Conservation (phyloP, 2,113 vertebrate genomes). For the Raja brachyura region DNA sequence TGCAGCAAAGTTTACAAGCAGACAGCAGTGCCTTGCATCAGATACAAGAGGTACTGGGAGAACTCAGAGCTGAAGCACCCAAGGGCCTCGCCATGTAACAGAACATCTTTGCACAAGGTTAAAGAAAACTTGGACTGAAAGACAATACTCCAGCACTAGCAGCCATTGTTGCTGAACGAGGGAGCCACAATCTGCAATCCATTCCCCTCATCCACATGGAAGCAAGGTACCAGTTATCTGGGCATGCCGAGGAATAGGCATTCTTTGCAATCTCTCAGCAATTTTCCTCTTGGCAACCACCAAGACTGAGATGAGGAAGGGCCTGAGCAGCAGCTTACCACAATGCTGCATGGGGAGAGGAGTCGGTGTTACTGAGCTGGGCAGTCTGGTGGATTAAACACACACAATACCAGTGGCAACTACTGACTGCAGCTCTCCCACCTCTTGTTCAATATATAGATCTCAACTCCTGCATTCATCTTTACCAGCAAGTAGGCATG, state of each 20-base stretch:
- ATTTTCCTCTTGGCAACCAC: neutral
- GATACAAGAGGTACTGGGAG: conserved; percentile 3
- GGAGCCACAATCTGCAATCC: neutral
- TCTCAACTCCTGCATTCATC: neutral
- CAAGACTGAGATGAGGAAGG: neutral
- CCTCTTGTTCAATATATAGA: neutral
- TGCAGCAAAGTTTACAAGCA: conserved; percentile 55
- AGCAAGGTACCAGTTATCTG: neutral
- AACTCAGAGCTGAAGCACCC: neutral
- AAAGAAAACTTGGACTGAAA: neutral
- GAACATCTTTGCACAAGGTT: neutral
- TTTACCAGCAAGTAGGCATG: neutral
- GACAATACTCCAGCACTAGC: neutral
- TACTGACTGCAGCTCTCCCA: neutral
- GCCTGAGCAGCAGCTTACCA: neutral
- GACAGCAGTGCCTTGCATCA: conserved; percentile 3
- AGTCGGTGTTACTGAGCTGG: no score
- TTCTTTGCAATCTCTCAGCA: neutral
- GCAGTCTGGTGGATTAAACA: neutral
- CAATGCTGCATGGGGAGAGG: no score
- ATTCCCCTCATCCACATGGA: neutral
- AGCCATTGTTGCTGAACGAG: neutral
- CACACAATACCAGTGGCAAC: neutral
- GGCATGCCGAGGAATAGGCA: neutral
- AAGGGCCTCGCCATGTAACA: neutral